phyloP scores from a whole-genome alignment of 2,888 invertebrate species.

The Sinopyrophorus schimmeli region DNA sequence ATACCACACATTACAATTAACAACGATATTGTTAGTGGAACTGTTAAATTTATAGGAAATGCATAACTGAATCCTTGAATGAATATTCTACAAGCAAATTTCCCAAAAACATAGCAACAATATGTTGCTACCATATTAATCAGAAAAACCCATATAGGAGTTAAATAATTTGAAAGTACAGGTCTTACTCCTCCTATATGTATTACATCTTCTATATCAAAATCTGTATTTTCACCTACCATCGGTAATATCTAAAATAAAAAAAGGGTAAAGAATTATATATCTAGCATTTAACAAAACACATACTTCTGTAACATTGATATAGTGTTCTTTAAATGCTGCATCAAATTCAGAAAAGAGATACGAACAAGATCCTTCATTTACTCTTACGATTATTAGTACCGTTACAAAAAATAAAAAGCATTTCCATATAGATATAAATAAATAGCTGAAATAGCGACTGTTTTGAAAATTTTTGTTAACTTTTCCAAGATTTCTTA shows the following conservation, averaged over 20 bases:
- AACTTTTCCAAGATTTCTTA: constrained; percentile 53
- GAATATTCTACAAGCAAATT: constrained; percentile 85
- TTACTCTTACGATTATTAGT: constrained; percentile 60
- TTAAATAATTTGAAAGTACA: constrained; percentile 35
- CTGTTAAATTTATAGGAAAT: constrained; percentile 76
- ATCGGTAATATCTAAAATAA: constrained; percentile 58
- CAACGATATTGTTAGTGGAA: constrained; percentile 73
- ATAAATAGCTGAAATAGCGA: constrained; percentile 74
- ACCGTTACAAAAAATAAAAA: constrained; percentile 67
- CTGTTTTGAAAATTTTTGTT: constrained; percentile 47
- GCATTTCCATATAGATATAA: constrained; percentile 77
- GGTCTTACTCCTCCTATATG: constrained; percentile 33
- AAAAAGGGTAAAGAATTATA: too few relatives aligned
- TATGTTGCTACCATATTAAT: constrained; percentile 71
- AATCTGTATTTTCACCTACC: constrained; percentile 44
- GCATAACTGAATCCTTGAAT: constrained; percentile 89
- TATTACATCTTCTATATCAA: constrained; percentile 43
- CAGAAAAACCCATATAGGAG: constrained; percentile 64
- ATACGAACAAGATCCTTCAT: constrained; percentile 55
- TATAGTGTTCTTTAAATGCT: constrained; percentile 60
- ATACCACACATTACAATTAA: constrained; percentile 69
- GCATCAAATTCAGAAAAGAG: constrained; percentile 57
- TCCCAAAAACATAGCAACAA: constrained; percentile 68
- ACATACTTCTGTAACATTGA: constrained; percentile 60
- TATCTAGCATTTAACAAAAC: too few relatives aligned